Base-by-base conservation (phyloP, 2,888 invertebrate species). In the Sesamia inferens region DNA sequence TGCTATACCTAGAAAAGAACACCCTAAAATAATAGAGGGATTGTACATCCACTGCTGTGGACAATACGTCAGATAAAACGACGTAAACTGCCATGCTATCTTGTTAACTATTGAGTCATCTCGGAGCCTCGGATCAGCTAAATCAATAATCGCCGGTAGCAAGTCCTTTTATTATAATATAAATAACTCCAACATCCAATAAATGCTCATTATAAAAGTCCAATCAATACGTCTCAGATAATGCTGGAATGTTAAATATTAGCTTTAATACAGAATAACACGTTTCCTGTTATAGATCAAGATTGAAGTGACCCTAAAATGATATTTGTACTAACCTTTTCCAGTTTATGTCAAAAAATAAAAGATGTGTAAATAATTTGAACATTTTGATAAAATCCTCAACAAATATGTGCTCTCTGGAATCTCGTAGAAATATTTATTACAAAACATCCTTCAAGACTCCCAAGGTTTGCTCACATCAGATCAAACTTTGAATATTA, bases 221-320 rank as follows among this genome's bases (percentile, higher is more conserved):
- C 95, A 94, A 94, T 94, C 91, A 94, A 93, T 93, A 91, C 92
- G 92, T 94, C 91, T 94, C 92, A 92, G 88, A 93, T 92, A 93
- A 92, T 92, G 96, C 96, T 96, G 96, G 94, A 96, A 96, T 96
- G 92, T 96, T 95, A 96, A 96, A 96, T 92, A 94, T 94, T 93
- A 95, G 91, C 93, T 96, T 96, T 96, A 96, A 95, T 96, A 95
- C 91, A 94, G 92, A 94, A 91, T 92, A 89, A 92, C 88, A 94
- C 90, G 87, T 86, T 89, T 91, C 88, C 89, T 89, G 91, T 91
- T 91, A 93, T 58, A 85, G 90, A 92, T 92, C 90, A 94, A 87
- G 91, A 93, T 93, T 92, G 92, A 87, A 91, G 89, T 91, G 92
- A 93, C 93, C 95, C 94, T 94, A 91, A 85, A 88, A 84, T 87